Conservation (phyloP, 2,113 vertebrate species). For the Elephantulus edwardii region DNA sequence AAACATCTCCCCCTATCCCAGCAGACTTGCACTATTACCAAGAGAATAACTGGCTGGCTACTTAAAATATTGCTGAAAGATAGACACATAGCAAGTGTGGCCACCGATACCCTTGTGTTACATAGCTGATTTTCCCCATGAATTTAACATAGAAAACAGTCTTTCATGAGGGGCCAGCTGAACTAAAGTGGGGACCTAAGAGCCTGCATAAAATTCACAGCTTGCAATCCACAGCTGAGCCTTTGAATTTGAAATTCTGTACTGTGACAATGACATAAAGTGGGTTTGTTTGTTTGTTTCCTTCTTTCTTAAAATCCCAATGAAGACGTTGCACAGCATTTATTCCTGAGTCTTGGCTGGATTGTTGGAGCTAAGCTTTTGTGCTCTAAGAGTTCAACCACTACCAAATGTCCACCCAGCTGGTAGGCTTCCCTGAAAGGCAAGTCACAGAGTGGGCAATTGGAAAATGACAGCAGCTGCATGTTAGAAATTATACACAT, state of each 20-base stretch:
- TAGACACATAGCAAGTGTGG: constrained; percentile 5
- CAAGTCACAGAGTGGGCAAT: neutral
- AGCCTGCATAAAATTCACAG: constrained; percentile 40
- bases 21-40: neutral
- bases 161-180: neutral
- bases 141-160: neutral
- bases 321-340: constrained; percentile 43
- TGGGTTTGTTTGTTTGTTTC: constrained; percentile 50
- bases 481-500: no score
- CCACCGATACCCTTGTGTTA: neutral
- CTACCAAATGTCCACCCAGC: constrained; percentile 2
- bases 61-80: neutral
- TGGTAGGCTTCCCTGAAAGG: neutral
- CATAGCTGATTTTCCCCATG: neutral
- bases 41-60: neutral
- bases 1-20: neutral
- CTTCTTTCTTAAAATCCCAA: constrained; percentile 57
- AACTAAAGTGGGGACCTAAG: constrained; percentile 14
- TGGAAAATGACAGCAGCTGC: neutral
- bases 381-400: neutral
- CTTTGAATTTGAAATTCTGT: constrained; percentile 57
- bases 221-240: neutral
- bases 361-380: constrained; percentile 16
- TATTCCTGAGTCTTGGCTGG: constrained; percentile 28
- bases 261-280: constrained; percentile 36